A percentile compares a stretch with the other conserved stretches of the same genome.
phyloP scores from a whole-genome alignment of 2,113 vertebrate genomes.

The Psammodynastes pulverulentus region DNA sequence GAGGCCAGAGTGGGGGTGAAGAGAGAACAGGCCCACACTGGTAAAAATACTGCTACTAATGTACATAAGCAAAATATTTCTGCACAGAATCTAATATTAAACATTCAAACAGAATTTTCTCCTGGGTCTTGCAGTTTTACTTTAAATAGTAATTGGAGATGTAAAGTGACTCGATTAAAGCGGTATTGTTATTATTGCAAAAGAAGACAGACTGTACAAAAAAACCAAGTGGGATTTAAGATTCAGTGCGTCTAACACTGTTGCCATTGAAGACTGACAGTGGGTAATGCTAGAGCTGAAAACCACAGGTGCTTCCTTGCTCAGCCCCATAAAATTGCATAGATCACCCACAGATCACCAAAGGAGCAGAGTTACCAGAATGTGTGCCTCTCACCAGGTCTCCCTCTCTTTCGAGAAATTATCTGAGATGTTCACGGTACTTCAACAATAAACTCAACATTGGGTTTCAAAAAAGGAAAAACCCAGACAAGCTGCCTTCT shows the following conservation, averaged over 20 bases:
- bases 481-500: background rate
- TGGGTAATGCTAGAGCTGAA: background rate
- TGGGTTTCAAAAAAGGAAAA: background rate
- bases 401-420: background rate
- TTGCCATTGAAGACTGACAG: background rate
- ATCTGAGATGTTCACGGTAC: background rate
- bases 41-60: background rate
- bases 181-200: background rate
- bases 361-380: background rate
- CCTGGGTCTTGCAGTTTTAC: background rate
- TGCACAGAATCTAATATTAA: background rate
- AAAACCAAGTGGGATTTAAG: background rate
- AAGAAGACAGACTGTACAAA: background rate
- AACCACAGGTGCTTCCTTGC: background rate
- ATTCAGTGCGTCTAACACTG: background rate
- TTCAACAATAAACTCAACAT: background rate
- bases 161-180: background rate
- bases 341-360: background rate
- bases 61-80: background rate
- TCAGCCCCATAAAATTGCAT: background rate
- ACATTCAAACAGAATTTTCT: background rate
- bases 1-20: background rate
- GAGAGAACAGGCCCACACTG: background rate
- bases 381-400: background rate
- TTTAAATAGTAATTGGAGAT: conserved; percentile 4